Base-by-base conservation (phyloP, 2,888 invertebrate species). In the Trichopria drosophilae region DNA sequence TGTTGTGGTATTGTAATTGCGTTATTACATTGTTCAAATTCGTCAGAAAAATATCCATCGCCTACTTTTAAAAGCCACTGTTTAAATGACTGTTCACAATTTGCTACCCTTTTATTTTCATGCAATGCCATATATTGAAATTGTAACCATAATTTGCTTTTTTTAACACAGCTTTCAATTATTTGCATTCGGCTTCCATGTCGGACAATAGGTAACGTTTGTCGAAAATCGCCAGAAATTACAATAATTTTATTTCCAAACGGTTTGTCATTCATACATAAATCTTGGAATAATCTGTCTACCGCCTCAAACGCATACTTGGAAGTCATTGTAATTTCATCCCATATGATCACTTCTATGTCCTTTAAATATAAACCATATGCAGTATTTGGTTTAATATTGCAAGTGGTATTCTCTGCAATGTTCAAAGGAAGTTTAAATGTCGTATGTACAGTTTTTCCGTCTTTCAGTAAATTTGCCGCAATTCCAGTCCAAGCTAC, bases 311-410 rank as follows among this genome's bases (percentile, higher is more conserved):
- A n/a, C n/a, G n/a, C n/a, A n/a, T n/a, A n/a, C n/a, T n/a, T n/a
- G n/a, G n/a, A n/a, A n/a, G n/a, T n/a, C n/a, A n/a, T n/a, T 35
- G 13, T 35, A n/a, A 5, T 13, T 50, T 57, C 55, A 34, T 58
- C 55, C 51, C 42, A 47, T 23, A 58, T 36, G 15, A 58, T 36
- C 1, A 59, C 15, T 29, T 46, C 15, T 5, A 35, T 46, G 6
- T 41, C 26, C 35, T 22, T 28, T 6, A 59, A 15, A 10, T 37
- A 10, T 26, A 16, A 18, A 6, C 42, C 46, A 13, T 53, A 35
- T 13, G 20, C n/a, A 2, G 52, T 44, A n/a, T 49, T 29, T 9
- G 22, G 7, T 6, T 7, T 19, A 6, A 59, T 44, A 18, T 32
- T 29, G 10, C 50, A 57, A 1, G 45, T 29, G 13, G 53, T 41